A percentile compares a stretch with the other conserved stretches of the same genome.
phyloP scores from a whole-genome alignment of 2,888 invertebrate species.

The Nezara viridula region DNA sequence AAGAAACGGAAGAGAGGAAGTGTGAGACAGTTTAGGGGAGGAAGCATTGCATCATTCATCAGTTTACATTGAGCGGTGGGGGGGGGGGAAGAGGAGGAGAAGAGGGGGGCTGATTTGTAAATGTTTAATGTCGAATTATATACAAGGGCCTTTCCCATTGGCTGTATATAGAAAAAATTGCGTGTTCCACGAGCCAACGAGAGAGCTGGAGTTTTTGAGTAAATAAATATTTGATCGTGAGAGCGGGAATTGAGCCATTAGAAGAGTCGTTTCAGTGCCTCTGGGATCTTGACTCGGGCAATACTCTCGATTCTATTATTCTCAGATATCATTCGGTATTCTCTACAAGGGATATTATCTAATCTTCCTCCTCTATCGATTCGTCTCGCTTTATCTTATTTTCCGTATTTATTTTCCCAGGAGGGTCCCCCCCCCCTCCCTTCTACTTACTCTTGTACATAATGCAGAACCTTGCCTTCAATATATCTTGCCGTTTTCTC shows the following conservation, averaged over 20 bases:
- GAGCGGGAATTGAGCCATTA: constrained; percentile 35
- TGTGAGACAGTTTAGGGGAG: constrained; percentile 23
- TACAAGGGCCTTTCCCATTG: background rate
- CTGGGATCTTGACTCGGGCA: background rate
- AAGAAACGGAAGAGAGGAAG: background rate
- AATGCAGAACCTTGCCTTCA: constrained; percentile 33
- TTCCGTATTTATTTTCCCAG: background rate
- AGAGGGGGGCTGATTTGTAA: constrained; percentile 1
- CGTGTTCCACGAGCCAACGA: background rate
- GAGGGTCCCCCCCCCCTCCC: background rate
- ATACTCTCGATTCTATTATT: constrained; percentile 38
- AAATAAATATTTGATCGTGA: constrained; percentile 25
- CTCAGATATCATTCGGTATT: constrained; percentile 41
- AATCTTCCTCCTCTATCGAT: constrained; percentile 37
- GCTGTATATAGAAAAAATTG: constrained; percentile 33
- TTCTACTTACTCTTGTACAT: constrained; percentile 17
- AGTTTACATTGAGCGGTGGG: background rate
- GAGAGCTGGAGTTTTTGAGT: constrained; percentile 11
- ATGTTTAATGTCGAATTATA: constrained; percentile 45
- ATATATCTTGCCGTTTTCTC: constrained; percentile 29
- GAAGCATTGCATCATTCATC: constrained; percentile 22
- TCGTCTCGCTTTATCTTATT: constrained; percentile 44
- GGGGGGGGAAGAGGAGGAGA: background rate
- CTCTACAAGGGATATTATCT: constrained; percentile 14
- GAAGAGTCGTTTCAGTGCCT: background rate